Conservation (phyloP, 2,888 invertebrate species). For the Synergus laeviventris region DNA sequence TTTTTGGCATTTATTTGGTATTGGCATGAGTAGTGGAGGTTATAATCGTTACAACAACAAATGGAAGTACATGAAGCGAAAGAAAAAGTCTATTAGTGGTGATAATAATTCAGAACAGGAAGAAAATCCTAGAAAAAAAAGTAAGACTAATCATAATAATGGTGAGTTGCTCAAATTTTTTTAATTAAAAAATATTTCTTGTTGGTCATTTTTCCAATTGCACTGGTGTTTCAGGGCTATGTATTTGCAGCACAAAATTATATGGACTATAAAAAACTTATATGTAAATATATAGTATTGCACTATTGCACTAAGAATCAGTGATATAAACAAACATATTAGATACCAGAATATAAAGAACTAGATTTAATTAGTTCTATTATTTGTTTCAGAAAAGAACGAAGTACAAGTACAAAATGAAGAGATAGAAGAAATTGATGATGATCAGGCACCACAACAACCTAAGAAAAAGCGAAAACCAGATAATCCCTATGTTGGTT, state of each 20-base stretch:
- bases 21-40: constrained; percentile 14
- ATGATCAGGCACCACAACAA: constrained; percentile 11
- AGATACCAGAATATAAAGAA: no score
- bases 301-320: no score
- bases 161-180: not conserved
- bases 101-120: constrained; percentile 5
- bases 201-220: not conserved
- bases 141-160: not conserved
- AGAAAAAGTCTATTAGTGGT: not conserved
- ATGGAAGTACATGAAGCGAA: constrained; percentile 26
- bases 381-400: not conserved
- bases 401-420: not conserved
- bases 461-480: constrained; percentile 44
- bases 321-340: no score
- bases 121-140: constrained; percentile 8
- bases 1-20: not conserved
- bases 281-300: no score
- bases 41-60: constrained; percentile 13
- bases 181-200: not conserved
- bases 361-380: not conserved
- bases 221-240: not conserved
- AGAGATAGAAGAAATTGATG: not conserved
- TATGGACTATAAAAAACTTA: no score
- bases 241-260: not conserved
- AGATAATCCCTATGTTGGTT: constrained; percentile 80